A percentile compares a stretch with the other conserved stretches of the same genome.
phyloP scores from a whole-genome alignment of 2,113 vertebrate genomes.

The Narcine bancroftii region DNA sequence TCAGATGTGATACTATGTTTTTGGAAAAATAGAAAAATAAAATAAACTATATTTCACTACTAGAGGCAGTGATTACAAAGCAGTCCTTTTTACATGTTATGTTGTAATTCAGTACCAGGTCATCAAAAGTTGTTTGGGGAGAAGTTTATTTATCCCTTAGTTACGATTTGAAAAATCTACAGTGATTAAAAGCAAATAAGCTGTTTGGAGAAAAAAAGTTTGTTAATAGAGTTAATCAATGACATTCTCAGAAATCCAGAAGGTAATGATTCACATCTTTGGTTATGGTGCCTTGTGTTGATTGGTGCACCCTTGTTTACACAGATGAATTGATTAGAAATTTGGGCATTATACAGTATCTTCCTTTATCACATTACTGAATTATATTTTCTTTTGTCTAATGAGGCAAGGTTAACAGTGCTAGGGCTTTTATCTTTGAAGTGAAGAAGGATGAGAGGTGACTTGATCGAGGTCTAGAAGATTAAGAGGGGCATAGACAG shows the following conservation, averaged over 20 bases:
- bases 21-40: too few relatives aligned
- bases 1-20: too few relatives aligned
- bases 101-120: background rate
- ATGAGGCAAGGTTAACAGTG: too few relatives aligned
- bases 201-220: background rate
- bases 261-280: background rate
- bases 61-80: background rate
- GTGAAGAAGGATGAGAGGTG: too few relatives aligned
- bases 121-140: background rate
- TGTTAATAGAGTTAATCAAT: background rate
- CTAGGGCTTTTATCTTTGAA: too few relatives aligned
- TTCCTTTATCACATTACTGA: background rate
- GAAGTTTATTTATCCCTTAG: background rate
- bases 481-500: too few relatives aligned
- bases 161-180: background rate
- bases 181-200: background rate
- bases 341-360: background rate
- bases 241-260: background rate
- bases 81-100: background rate
- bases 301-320: background rate
- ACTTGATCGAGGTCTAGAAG: too few relatives aligned
- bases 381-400: background rate
- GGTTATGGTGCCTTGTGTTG: background rate
- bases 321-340: background rate
- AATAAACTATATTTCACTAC: background rate